Evolutionary conservation across 2,797 vertebrate species (phyloP).

Genomic region (Anas georgica): DNA sequence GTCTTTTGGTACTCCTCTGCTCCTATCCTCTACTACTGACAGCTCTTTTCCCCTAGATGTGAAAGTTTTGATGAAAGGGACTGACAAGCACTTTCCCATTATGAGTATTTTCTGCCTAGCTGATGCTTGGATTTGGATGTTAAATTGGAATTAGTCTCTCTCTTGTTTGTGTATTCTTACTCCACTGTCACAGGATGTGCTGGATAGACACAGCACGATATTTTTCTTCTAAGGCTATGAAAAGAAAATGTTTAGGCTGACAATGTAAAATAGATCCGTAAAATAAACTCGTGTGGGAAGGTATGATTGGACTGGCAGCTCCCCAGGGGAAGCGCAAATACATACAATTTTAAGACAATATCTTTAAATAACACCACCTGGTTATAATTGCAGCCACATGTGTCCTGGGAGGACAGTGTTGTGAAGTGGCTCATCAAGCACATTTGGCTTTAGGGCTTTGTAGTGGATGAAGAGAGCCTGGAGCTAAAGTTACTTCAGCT

Average conservation of each 20-base stretch:
- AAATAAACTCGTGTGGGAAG: slow-evolving; percentile 4
- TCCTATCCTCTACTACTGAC: not conserved
- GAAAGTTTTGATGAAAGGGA: not conserved
- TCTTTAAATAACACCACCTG: not conserved
- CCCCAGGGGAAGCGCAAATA: not conserved
- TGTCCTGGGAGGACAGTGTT: slow-evolving; percentile 3
- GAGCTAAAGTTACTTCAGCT: not conserved
- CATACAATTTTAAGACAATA: not conserved
- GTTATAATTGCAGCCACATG: not conserved
- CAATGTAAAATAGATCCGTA: not conserved
- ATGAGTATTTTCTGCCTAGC: not conserved
- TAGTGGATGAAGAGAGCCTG: not conserved
- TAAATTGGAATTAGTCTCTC: not conserved
- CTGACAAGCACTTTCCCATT: not conserved
- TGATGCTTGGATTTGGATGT: not conserved
- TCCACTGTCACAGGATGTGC: not conserved
- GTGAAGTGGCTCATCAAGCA: not conserved
- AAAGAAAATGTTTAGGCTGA: slow-evolving; percentile 36
- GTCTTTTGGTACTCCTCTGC: not conserved
- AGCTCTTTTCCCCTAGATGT: not conserved
- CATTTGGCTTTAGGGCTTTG: slow-evolving; percentile 10
- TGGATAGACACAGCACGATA: not conserved
- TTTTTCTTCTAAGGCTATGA: not conserved
- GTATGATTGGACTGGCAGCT: not conserved
- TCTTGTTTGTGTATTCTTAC: not conserved